phyloP scores from a whole-genome alignment of 2,113 vertebrate genomes.

The Prietella phreatophila region DNA sequence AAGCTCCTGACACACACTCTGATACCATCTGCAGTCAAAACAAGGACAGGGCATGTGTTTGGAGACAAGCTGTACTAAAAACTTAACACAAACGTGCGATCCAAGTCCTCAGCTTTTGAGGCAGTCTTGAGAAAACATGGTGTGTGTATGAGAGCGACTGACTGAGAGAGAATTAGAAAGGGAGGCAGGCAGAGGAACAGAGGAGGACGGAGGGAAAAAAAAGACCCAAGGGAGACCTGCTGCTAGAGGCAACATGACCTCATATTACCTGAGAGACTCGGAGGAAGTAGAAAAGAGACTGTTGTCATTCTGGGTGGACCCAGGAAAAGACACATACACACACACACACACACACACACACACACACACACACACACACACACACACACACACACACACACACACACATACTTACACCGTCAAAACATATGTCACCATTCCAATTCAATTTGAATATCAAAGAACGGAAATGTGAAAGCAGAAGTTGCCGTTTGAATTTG shows the following conservation, averaged over 20 bases:
- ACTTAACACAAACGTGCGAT: constrained; percentile 15
- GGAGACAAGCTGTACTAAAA: constrained; percentile 29
- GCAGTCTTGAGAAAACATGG: constrained; percentile 27
- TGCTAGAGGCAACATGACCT: constrained; percentile 54
- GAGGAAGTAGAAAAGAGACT: constrained; percentile 45
- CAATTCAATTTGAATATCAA: constrained; percentile 40
- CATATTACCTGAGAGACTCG: constrained; percentile 52
- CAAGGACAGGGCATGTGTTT: constrained; percentile 13
- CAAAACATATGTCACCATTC: constrained; percentile 39
- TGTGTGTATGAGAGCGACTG: constrained; percentile 16
- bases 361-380: constrained; percentile 24
- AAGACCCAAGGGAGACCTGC: constrained; percentile 41
- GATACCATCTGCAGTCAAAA: constrained; percentile 43
- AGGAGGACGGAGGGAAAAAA: constrained; percentile 34
- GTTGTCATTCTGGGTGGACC: constrained; percentile 42
- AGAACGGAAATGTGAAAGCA: constrained; percentile 10
- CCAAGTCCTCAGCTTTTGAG: constrained; percentile 33
- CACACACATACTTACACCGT: constrained; percentile 7
- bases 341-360: constrained; percentile 31
- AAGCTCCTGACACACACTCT: constrained; percentile 9
- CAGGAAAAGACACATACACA: constrained; percentile 29
- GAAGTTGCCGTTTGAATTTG: constrained; percentile 29
- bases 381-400: constrained; percentile 3
- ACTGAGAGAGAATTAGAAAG: neutral
- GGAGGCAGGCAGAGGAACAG: constrained; percentile 8